A percentile compares a stretch with the other conserved stretches of the same genome.
Evolutionary conservation across 2,113 vertebrate genomes (phyloP).

Genomic region (Gallinago jamesoni): DNA sequence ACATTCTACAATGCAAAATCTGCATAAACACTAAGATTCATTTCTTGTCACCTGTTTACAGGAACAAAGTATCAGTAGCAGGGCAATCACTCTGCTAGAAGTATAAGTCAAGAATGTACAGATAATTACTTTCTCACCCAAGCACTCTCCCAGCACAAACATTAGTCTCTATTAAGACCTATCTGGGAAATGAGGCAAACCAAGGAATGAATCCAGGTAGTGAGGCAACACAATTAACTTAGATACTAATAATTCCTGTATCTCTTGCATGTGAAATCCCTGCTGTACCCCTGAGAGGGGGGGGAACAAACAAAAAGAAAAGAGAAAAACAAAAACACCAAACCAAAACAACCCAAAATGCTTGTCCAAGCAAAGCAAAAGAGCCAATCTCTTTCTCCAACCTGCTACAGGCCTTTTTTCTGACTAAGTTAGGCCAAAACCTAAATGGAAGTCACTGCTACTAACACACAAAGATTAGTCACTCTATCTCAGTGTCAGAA

Average conservation of each 20-base stretch:
- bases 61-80: slow-evolving; percentile 62
- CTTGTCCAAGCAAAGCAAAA: slow-evolving; percentile 55
- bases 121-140: slow-evolving; percentile 47
- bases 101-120: slow-evolving; percentile 46
- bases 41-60: slow-evolving; percentile 69
- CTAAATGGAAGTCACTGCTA: slow-evolving; percentile 26
- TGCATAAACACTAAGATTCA: slow-evolving; percentile 66
- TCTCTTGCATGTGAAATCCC: slow-evolving; percentile 59
- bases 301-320: no score
- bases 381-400: slow-evolving; percentile 32
- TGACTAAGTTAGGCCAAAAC: slow-evolving; percentile 37
- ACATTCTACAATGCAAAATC: slow-evolving; percentile 70
- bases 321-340: background rate
- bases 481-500: slow-evolving; percentile 30
- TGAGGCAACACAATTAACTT: slow-evolving; percentile 65
- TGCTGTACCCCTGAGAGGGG: slow-evolving; percentile 28
- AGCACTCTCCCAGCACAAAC: slow-evolving; percentile 56
- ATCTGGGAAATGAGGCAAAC: slow-evolving; percentile 63
- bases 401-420: slow-evolving; percentile 45
- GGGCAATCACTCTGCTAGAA: slow-evolving; percentile 49
- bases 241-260: slow-evolving; percentile 61
- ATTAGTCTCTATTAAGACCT: slow-evolving; percentile 60
- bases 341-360: slow-evolving; percentile 18
- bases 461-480: slow-evolving; percentile 42
- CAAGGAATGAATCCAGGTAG: slow-evolving; percentile 64